Conservation (phyloP, 2,888 invertebrate genomes). For the Teleogryllus oceanicus region DNA sequence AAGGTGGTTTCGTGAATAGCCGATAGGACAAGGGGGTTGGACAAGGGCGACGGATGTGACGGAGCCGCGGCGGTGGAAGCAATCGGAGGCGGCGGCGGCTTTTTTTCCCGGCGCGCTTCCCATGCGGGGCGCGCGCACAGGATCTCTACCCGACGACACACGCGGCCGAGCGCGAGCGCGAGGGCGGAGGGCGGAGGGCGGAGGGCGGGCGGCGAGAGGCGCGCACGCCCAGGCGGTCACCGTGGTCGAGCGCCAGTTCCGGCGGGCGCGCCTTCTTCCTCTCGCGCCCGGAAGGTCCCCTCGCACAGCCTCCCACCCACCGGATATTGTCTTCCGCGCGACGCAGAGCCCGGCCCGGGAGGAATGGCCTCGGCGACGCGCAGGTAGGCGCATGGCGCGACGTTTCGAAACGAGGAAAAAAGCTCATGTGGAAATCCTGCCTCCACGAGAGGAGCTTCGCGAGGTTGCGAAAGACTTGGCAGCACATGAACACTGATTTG, state of each 20-base stretch:
- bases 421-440: no score
- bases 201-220: neutral
- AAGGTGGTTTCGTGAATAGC: neutral
- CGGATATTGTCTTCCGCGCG: neutral
- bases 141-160: conserved; percentile 29
- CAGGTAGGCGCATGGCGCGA: no score
- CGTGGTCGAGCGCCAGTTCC: neutral
- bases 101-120: neutral
- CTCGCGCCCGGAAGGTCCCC: neutral
- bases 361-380: no score
- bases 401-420: no score
- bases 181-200: neutral
- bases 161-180: conserved; percentile 12
- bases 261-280: neutral
- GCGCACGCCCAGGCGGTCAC: neutral
- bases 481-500: no score
- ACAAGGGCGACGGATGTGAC: neutral
- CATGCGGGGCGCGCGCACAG: conserved; percentile 22
- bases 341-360: no score
- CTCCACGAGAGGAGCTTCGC: no score
- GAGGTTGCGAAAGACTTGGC: no score
- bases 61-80: no score
- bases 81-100: neutral
- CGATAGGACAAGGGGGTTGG: neutral
- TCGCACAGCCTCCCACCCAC: neutral